Percentiles rank a stretch among this genome's conserved stretches.
Evolutionary conservation across 2,888 invertebrate genomes (phyloP).

Genomic region (Diarsia brunnea): DNA sequence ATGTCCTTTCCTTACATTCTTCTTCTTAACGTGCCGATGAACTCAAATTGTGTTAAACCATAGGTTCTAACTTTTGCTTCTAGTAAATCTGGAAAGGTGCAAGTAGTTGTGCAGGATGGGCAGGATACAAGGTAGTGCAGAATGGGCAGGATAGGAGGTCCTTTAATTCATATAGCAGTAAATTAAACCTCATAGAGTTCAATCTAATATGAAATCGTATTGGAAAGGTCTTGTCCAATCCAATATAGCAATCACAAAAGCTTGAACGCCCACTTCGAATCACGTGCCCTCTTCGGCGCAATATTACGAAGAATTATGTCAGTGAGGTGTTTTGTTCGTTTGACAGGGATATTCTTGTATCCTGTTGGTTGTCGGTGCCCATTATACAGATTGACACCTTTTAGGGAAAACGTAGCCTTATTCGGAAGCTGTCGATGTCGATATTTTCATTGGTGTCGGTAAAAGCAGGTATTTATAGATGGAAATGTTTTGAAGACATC

Average conservation of each 20-base stretch:
- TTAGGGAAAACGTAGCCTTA: not conserved
- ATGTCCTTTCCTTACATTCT: too few relatives aligned
- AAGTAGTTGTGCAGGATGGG: too few relatives aligned
- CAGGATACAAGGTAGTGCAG: too few relatives aligned
- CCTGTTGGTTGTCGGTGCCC: slow-evolving; percentile 21
- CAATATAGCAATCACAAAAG: slow-evolving; percentile 41
- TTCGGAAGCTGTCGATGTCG: slow-evolving; percentile 10
- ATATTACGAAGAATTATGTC: slow-evolving; percentile 18
- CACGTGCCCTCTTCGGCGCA: slow-evolving; percentile 7
- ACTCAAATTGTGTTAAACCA: too few relatives aligned
- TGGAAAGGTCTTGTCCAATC: slow-evolving; percentile 15
- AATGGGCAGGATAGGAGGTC: too few relatives aligned
- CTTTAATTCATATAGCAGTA: not conserved
- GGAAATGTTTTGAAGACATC: not conserved
- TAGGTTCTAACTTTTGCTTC: too few relatives aligned
- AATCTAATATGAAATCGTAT: not conserved
- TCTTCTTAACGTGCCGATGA: too few relatives aligned
- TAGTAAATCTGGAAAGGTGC: too few relatives aligned
- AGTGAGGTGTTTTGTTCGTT: slow-evolving; percentile 9
- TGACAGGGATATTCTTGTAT: slow-evolving; percentile 33
- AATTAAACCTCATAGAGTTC: not conserved
- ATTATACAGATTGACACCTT: slow-evolving; percentile 30
- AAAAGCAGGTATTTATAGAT: slow-evolving; percentile 15
- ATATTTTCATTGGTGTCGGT: slow-evolving; percentile 9
- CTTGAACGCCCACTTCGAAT: slow-evolving; percentile 10